phyloP scores from a whole-genome alignment of 1,140 invertebrate genomes.

The Arion vulgaris region DNA sequence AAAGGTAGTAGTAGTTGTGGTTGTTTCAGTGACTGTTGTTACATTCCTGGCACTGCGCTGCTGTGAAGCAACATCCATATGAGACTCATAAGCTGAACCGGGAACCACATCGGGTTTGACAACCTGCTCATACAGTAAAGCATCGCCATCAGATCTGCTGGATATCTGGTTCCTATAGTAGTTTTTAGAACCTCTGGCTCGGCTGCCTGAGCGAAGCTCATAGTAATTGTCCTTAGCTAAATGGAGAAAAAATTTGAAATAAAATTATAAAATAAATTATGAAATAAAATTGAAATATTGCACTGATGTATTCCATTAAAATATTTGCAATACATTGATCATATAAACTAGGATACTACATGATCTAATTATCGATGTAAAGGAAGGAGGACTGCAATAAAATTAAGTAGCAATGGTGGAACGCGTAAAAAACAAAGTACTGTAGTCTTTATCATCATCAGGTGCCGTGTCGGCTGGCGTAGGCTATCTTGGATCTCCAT shows the following conservation, averaged over 20 bases:
- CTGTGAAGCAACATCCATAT: background rate
- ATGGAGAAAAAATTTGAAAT: conserved; percentile 2
- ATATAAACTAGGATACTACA: no score
- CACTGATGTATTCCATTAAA: no score
- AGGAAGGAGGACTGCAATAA: no score
- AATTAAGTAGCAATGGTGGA: no score
- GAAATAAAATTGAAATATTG: no score
- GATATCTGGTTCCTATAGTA: background rate
- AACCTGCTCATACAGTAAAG: background rate
- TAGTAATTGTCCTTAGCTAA: conserved; percentile 33
- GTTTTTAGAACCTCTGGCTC: conserved; percentile 41
- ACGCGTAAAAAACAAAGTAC: no score
- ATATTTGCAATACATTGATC: no score
- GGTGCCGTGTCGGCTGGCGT: no score
- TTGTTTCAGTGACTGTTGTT: conserved; percentile 24
- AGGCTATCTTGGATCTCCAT: no score
- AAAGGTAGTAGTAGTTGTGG: conserved; percentile 33
- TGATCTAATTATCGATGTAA: no score
- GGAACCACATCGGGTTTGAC: background rate
- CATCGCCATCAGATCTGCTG: background rate
- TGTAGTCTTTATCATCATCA: no score
- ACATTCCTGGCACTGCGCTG: background rate
- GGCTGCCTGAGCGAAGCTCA: conserved; percentile 58
- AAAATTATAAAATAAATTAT: background rate
- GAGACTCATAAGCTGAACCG: background rate